A percentile compares a stretch with the other conserved stretches of the same genome.
Evolutionary conservation across 53 echinoderm and acorn worm species (phyloP).

Genomic region (Crossaster papposus): DNA sequence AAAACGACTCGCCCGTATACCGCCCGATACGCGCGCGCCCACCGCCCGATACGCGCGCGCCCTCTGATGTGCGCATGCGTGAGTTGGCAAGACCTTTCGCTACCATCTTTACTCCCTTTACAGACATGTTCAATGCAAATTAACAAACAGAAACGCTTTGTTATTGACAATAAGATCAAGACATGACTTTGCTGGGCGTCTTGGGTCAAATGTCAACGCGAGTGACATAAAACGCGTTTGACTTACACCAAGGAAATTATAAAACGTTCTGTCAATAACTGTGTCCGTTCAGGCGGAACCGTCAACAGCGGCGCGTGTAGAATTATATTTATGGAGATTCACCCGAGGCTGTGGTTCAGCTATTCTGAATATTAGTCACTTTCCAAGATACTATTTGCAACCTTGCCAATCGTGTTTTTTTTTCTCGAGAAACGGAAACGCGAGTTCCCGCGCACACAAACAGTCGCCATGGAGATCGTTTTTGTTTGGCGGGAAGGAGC

Average conservation of each 20-base stretch:
- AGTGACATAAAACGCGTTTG: background rate
- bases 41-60: too few relatives aligned
- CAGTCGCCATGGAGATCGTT: constrained; percentile 34
- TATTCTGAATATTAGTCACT: background rate
- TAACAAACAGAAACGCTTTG: too few relatives aligned
- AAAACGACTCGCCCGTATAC: too few relatives aligned
- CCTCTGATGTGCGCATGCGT: too few relatives aligned
- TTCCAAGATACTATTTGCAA: background rate
- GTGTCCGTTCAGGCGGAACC: background rate
- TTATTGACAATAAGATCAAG: too few relatives aligned
- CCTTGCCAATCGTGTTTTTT: background rate
- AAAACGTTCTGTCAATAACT: background rate
- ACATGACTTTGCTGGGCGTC: too few relatives aligned
- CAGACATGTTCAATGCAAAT: too few relatives aligned
- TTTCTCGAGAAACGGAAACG: background rate
- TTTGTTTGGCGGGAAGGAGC: background rate
- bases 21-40: too few relatives aligned
- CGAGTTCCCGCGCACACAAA: background rate
- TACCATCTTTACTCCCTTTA: too few relatives aligned
- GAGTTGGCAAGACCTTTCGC: too few relatives aligned
- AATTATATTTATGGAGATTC: background rate
- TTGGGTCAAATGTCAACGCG: background rate
- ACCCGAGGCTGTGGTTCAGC: background rate
- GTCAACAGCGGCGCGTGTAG: background rate
- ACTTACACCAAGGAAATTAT: background rate